Evolutionary conservation across 2,113 vertebrate genomes (phyloP).

Genomic region (Hylia prasina): DNA sequence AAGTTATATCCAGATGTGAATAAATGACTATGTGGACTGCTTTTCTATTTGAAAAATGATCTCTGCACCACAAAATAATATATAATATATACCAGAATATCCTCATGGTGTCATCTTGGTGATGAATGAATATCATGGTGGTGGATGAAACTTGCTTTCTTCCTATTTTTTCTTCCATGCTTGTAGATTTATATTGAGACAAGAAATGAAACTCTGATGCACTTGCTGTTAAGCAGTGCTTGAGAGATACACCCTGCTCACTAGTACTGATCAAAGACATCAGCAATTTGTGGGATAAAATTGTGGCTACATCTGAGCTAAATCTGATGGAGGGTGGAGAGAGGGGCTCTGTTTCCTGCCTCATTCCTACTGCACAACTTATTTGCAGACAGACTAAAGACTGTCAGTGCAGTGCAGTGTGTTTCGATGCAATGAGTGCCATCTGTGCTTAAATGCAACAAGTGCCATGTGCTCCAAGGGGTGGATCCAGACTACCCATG

Average conservation of each 20-base stretch:
- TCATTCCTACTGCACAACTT: neutral
- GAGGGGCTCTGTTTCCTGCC: neutral
- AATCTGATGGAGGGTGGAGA: neutral
- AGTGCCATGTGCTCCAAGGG: neutral
- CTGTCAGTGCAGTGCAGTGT: neutral
- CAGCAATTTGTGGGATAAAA: neutral
- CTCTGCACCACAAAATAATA: neutral
- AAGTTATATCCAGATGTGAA: neutral
- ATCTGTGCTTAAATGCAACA: neutral
- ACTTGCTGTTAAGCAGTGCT: neutral
- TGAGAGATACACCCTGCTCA: neutral
- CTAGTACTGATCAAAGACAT: neutral
- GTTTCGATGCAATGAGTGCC: neutral
- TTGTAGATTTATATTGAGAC: neutral
- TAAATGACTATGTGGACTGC: neutral
- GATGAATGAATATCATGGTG: neutral
- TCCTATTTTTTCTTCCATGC: neutral
- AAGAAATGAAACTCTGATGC: neutral
- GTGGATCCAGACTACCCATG: neutral
- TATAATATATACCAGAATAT: neutral
- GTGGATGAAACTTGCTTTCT: neutral
- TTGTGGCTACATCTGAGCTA: neutral
- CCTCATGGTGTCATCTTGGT: neutral
- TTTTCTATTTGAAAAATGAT: conserved; percentile 4
- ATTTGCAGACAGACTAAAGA: neutral